phyloP scores from a whole-genome alignment of 53 echinoderm and acorn worm genomes.

The Luidia sarsii region DNA sequence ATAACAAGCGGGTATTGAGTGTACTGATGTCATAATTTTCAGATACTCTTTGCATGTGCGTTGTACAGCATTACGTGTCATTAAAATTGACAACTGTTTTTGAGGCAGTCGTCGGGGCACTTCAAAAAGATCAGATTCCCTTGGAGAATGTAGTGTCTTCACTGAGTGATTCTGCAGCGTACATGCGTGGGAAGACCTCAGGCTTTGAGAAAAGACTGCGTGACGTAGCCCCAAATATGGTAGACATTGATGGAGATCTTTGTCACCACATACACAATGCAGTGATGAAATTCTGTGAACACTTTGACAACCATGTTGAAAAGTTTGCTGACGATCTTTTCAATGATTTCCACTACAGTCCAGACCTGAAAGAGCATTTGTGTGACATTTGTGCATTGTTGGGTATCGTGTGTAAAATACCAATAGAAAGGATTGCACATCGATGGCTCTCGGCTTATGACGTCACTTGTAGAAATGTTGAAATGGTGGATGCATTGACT shows the following conservation, averaged over 20 bases:
- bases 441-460: conserved; percentile 50
- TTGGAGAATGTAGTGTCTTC: conserved; percentile 32
- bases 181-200: conserved; percentile 43
- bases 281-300: conserved; percentile 37
- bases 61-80: conserved; percentile 54
- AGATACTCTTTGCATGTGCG: conserved; percentile 33
- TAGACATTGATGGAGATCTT: conserved; percentile 63
- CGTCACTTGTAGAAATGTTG: background rate
- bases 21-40: conserved; percentile 50
- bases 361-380: conserved; percentile 21
- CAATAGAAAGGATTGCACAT: conserved; percentile 25
- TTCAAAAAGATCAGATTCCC: conserved; percentile 39
- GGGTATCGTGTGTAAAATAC: background rate
- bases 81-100: conserved; percentile 27
- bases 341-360: conserved; percentile 30
- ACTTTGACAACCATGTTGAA: conserved; percentile 46
- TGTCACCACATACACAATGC: conserved; percentile 68
- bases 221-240: conserved; percentile 16
- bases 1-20: conserved; percentile 42
- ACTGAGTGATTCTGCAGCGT: conserved; percentile 52
- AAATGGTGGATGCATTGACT: background rate
- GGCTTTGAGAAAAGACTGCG: conserved; percentile 39
- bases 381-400: background rate
- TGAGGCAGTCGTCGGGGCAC: conserved; percentile 12
- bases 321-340: conserved; percentile 18